Conservation (phyloP, 2,797 vertebrate species). For the Carapus acus region DNA sequence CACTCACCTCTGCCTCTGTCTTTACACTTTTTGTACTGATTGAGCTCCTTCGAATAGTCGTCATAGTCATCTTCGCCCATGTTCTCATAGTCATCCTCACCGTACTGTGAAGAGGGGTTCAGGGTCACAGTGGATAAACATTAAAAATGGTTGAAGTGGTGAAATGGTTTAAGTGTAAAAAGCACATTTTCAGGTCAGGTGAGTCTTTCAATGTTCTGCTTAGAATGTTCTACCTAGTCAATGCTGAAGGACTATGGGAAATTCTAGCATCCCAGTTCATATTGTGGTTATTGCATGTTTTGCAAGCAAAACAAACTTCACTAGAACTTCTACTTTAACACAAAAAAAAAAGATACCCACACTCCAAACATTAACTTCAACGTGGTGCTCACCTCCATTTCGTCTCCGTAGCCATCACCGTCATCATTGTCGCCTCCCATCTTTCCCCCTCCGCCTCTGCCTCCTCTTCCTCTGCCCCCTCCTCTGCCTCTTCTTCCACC, state of each 20-base stretch:
- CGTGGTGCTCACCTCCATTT: conserved; percentile 78
- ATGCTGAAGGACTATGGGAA: no score
- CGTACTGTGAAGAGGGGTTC: conserved; percentile 43
- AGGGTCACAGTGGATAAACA: no score
- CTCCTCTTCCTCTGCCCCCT: conserved; percentile 74
- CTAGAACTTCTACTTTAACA: no score
- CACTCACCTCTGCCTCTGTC: conserved; percentile 78
- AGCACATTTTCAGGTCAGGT: neutral
- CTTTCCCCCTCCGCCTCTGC: conserved; percentile 71
- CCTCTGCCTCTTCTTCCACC: conserved; percentile 79
- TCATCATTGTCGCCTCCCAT: conserved; percentile 81
- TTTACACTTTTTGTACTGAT: conserved; percentile 84
- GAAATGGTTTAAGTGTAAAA: no score
- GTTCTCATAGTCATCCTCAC: conserved; percentile 81
- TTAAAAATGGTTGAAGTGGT: no score
- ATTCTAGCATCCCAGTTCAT: no score
- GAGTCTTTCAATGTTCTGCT: neutral
- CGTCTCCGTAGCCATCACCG: conserved; percentile 82
- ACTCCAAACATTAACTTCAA: no score
- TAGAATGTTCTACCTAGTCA: no score
- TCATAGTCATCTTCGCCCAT: conserved; percentile 85
- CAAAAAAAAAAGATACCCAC: no score
- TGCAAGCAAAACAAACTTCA: no score
- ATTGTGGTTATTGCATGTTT: no score
- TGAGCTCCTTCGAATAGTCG: conserved; percentile 86